Evolutionary conservation across 2,113 vertebrate genomes (phyloP), one percentile per base, ranked within the genome.

Genomic region (Ciconia stormi): DNA sequence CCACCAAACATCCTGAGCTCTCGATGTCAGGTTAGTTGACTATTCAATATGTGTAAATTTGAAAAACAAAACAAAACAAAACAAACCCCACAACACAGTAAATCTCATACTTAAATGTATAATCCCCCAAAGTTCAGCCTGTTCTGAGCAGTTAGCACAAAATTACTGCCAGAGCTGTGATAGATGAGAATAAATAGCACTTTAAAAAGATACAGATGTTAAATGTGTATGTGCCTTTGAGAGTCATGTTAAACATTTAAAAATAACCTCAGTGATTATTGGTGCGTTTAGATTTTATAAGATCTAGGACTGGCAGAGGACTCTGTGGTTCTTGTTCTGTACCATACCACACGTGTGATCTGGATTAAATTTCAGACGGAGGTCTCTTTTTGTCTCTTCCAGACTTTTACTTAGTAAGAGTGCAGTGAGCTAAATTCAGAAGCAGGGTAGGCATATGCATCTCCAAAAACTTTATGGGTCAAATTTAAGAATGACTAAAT

Each of bases 201-300:
- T 94, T 96, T 94, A 90, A 97, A 96, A 78, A 91, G 95, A 74
- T 84, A 84, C 91, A 95, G 94, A 96, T 94, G 97, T 95, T 92
- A 90, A 92, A 91, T 49, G 47, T 73, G 67, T 58, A 83, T 90
- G 56, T 81, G 73, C 82, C 74, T 93, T 86, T 1, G 9, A 83
- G 55, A 93, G 92, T 53, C 82, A 72, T 90, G 69, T 93, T 86
- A 96, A 95, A 89, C 66, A 86, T 87, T 90, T 93, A 77, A 96
- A 95, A 96, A 95, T 95, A 97, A 84, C 72, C 49, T 80, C 53
- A 8, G 55, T 70, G 71, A 59, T 90, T 90, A 65, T 27, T 87
- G 71, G 84, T 76, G n/a, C 20, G 1, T 87, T 90, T 76, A 71
- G 67, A 87, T 93, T 95, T 92, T 91, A 73, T 53, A 90, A 92